Conservation (phyloP, 2,888 invertebrate genomes). For the Parnassius glacialis region DNA sequence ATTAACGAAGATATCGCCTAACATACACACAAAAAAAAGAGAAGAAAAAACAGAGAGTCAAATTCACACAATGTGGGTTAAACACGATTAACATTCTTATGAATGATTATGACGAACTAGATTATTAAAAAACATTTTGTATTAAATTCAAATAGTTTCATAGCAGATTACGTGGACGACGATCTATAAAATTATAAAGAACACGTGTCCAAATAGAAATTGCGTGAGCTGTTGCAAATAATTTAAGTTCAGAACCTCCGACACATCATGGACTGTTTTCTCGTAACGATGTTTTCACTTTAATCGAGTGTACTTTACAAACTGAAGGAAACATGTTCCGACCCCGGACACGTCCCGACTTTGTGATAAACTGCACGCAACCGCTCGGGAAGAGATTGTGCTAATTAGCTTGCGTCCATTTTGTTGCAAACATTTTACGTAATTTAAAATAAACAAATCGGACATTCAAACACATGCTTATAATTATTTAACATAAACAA, state of each 20-base stretch:
- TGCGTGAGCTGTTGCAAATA: not conserved
- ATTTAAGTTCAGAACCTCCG: not conserved
- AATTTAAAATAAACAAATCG: no score
- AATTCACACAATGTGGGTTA: no score
- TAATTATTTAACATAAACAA: no score
- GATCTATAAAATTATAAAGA: not conserved
- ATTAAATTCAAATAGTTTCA: no score
- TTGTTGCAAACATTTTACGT: not conserved
- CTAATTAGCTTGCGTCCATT: constrained; percentile 7
- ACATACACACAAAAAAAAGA: no score
- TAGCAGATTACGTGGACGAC: no score
- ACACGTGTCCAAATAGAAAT: not conserved
- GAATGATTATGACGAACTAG: no score
- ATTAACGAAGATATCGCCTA: no score
- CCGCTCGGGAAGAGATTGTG: constrained; percentile 2
- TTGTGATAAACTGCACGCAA: constrained; percentile 22
- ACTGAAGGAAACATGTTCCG: constrained; percentile 1
- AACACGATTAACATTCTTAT: no score
- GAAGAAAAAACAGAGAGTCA: no score
- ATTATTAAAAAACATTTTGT: no score
- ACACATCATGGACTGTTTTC: not conserved
- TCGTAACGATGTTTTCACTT: not conserved
- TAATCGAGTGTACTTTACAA: not conserved
- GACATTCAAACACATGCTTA: no score
- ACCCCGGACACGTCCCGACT: not conserved